phyloP scores from a whole-genome alignment of 2,888 invertebrate genomes.

The Lasioglossum calceatum region DNA sequence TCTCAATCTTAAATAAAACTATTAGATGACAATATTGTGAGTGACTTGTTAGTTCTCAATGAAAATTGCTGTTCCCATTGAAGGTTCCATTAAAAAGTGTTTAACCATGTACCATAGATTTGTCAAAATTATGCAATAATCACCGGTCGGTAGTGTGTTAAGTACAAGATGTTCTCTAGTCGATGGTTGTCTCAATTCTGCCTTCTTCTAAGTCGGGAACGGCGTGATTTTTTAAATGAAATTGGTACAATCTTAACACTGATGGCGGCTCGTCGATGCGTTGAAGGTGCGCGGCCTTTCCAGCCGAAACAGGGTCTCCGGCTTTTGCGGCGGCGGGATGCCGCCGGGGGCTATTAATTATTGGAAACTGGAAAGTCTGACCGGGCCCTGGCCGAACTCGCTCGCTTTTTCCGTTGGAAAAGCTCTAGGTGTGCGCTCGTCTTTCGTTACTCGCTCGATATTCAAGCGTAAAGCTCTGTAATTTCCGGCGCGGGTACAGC shows the following conservation, averaged over 20 bases:
- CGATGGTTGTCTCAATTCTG: too few relatives aligned
- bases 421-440: neutral
- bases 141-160: too few relatives aligned
- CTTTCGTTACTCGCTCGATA: neutral
- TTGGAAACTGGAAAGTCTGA: slow-evolving; percentile 3
- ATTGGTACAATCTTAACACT: neutral
- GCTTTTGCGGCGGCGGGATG: neutral
- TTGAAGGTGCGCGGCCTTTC: neutral
- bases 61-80: too few relatives aligned
- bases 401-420: neutral
- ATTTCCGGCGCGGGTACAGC: neutral
- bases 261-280: neutral
- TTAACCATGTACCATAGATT: too few relatives aligned
- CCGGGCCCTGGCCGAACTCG: neutral
- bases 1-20: too few relatives aligned
- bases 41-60: too few relatives aligned
- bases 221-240: too few relatives aligned
- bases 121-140: too few relatives aligned
- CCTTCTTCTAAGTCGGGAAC: too few relatives aligned
- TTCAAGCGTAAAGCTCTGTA: neutral
- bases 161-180: too few relatives aligned
- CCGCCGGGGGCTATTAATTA: slow-evolving; percentile 17
- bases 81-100: too few relatives aligned
- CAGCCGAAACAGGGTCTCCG: neutral
- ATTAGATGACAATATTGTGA: too few relatives aligned